Evolutionary conservation across 2,113 vertebrate genomes (phyloP).

Genomic region (Antennarius striatus): DNA sequence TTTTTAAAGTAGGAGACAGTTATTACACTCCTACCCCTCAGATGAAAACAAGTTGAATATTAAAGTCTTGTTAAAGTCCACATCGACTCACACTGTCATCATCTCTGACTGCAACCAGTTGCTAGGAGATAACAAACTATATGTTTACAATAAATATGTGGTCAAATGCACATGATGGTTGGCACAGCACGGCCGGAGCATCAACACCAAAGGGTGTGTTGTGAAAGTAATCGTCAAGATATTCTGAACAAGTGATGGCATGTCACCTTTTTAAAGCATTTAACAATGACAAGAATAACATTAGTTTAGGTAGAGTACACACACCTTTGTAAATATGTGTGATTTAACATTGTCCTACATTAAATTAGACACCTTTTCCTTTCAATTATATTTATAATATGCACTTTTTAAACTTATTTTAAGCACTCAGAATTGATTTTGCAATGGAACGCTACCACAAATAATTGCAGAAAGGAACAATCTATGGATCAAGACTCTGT

Average conservation of each 20-base stretch:
- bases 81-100: too few species aligned
- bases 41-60: too few species aligned
- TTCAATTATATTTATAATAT: too few species aligned
- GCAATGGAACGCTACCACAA: neutral
- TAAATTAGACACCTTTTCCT: too few species aligned
- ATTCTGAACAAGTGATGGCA: slow-evolving; percentile 32
- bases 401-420: too few species aligned
- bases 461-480: neutral
- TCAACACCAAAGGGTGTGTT: slow-evolving; percentile 18
- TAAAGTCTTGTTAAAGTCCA: too few species aligned
- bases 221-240: slow-evolving; percentile 5
- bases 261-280: slow-evolving; percentile 6
- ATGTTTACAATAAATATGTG: slow-evolving; percentile 12
- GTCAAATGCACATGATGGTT: neutral
- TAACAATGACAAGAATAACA: neutral
- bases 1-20: too few species aligned
- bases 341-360: too few species aligned
- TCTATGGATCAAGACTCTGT: neutral
- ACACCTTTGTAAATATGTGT: too few species aligned
- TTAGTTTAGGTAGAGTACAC: neutral
- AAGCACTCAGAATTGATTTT: too few species aligned
- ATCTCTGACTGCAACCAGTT: neutral
- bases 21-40: too few species aligned
- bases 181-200: neutral
- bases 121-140: slow-evolving; percentile 8